Evolutionary conservation across 2,113 vertebrate genomes (phyloP).

Genomic region (Spheniscus mendiculus): DNA sequence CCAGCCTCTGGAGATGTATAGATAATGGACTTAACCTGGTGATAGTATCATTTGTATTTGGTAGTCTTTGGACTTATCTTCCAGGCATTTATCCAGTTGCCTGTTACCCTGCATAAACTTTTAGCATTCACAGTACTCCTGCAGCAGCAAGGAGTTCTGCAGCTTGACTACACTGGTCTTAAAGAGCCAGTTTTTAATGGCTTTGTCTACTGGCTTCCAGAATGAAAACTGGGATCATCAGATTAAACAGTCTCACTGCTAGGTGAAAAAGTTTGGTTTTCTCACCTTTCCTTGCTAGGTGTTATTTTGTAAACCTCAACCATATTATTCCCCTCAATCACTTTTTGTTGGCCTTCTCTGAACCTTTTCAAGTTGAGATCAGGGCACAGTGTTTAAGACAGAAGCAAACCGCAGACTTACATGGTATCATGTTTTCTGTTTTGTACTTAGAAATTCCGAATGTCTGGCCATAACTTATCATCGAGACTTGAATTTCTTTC

Average conservation of each 20-base stretch:
- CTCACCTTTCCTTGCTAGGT: neutral
- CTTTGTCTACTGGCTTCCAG: neutral
- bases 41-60: neutral
- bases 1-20: neutral
- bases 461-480: neutral
- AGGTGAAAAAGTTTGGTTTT: neutral
- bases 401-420: fast-evolving
- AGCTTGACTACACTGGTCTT: neutral
- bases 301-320: neutral
- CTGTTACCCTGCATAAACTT: neutral
- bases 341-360: neutral
- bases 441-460: neutral
- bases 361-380: neutral
- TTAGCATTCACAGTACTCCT: neutral
- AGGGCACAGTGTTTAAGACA: neutral
- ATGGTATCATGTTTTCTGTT: neutral
- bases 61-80: neutral
- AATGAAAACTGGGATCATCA: neutral
- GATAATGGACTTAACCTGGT: neutral
- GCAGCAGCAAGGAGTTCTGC: neutral
- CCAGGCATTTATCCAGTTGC: neutral
- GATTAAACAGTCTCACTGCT: neutral
- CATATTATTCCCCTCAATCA: neutral
- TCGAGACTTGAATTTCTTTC: neutral
- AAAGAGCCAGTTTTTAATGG: neutral